Evolutionary conservation across 2,797 vertebrate genomes (phyloP), one percentile per base, ranked within the genome.

Genomic region (Lepus oiostolus): DNA sequence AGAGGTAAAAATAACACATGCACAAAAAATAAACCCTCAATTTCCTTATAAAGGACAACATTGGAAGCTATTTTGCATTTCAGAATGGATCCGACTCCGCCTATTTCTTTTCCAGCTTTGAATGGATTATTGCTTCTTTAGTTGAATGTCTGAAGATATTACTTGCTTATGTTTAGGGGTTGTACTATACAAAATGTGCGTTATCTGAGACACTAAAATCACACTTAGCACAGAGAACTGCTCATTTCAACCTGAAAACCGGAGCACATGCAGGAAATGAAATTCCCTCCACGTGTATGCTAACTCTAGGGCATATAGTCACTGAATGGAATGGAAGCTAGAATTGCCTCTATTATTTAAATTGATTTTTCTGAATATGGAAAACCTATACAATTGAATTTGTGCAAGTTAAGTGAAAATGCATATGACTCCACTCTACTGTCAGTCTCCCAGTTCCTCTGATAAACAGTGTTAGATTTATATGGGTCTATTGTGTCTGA

Each of bases 1-100:
- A 87, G 88, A 92, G n/a, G 68, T 60, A 60, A 90, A 90, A 89
- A 76, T 80, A 74, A 62, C 50, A 70, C 42, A 26, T 10, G n/a
- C 2, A 11, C 32, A 91, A 86, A 88, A 63, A 72, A 71, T n/a
- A 35, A 0, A 72, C 14, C 32, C 38, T 88, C 14, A 38, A 62
- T 84, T 50, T 90, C 21, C 26, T 87, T 63, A 14, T n/a, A 87
- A 80, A 84, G 50, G 68, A 58, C 35, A 58, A 24, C 30, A 26
- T 1, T 83, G 75, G 42, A 92, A 81, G 77, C 2, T 12, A 72
- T 50, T 4, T 6, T 81, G 35, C 7, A 58, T 63, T 67, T 93
- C 52, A 63, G 10, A 82, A 79, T 92, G 80, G 88, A 92, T n/a
- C 35, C 38, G 70, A 54, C 2, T 35, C 7, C 38, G 54, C 7